Evolutionary conservation across 2,888 invertebrate species (phyloP).

Genomic region (Caenorhabditis becei): DNA sequence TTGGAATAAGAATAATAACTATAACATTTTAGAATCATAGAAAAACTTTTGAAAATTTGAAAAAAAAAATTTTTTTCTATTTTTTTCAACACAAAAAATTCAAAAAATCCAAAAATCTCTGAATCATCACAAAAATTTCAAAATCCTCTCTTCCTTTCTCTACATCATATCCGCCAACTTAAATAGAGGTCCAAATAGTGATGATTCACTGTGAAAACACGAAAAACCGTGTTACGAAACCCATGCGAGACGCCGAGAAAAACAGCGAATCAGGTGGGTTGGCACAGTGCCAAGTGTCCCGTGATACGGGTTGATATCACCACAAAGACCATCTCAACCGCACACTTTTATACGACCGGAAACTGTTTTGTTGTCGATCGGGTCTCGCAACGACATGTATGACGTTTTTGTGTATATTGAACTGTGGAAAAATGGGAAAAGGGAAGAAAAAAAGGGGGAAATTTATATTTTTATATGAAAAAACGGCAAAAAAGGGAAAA

Average conservation of each 20-base stretch:
- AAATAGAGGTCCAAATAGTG: neutral
- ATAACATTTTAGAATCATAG: too few species aligned
- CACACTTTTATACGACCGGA: neutral
- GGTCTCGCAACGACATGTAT: neutral
- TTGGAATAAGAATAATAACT: too few species aligned
- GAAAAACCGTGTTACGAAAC: neutral
- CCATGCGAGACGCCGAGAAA: slow-evolving; percentile 22
- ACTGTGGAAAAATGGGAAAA: neutral
- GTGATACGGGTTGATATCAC: neutral
- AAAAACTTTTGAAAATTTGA: too few species aligned
- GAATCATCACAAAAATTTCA: too few species aligned
- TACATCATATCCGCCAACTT: neutral
- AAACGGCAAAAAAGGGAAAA: neutral
- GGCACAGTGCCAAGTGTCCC: slow-evolving; percentile 22
- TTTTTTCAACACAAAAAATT: too few species aligned
- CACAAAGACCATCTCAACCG: neutral
- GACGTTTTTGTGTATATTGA: slow-evolving; percentile 2
- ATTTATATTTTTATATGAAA: neutral
- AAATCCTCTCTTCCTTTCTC: too few species aligned
- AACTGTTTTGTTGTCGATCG: neutral
- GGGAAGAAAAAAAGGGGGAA: neutral
- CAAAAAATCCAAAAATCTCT: too few species aligned
- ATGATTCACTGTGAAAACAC: neutral
- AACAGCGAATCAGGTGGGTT: slow-evolving; percentile 36
- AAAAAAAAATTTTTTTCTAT: too few species aligned